Evolutionary conservation across 2,888 invertebrate genomes (phyloP).

Genomic region (Gymnoscelis rufifasciata): DNA sequence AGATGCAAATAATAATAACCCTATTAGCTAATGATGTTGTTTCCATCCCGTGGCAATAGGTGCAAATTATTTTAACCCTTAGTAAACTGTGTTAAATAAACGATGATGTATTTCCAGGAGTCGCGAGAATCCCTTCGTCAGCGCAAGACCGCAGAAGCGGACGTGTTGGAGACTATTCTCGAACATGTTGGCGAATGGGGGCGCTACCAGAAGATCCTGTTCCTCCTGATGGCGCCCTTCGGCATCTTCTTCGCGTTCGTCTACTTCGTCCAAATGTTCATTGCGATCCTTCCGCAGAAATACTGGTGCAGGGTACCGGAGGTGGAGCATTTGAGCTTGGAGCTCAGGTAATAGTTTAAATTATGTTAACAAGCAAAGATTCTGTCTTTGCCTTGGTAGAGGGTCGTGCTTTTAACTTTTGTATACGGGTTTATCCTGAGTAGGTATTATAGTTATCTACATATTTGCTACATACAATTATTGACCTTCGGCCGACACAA

Average conservation of each 20-base stretch:
- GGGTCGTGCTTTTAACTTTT: no score
- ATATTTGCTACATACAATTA: no score
- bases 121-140: slow-evolving; percentile 39
- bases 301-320: slow-evolving; percentile 67
- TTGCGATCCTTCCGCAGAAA: slow-evolving; percentile 58
- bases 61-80: no score
- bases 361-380: not conserved
- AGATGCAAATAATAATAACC: no score
- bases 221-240: slow-evolving; percentile 59
- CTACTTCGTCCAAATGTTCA: slow-evolving; percentile 69
- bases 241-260: slow-evolving; percentile 64
- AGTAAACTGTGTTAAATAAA: no score
- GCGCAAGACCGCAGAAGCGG: slow-evolving; percentile 17
- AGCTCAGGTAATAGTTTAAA: slow-evolving; percentile 45
- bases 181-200: slow-evolving; percentile 62
- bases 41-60: no score
- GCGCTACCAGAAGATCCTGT: slow-evolving; percentile 59
- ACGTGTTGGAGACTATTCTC: slow-evolving; percentile 54
- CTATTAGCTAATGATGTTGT: no score
- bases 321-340: slow-evolving; percentile 46
- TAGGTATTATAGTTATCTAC: no score
- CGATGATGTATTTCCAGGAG: slow-evolving; percentile 29
- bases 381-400: no score
- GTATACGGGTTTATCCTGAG: no score
- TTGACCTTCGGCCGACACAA: no score